These are phyloP conservation scores for Drosophila pectinifera DNA, from an alignment of 1,140 invertebrate species.

Conservation along the genomic window DNA sequence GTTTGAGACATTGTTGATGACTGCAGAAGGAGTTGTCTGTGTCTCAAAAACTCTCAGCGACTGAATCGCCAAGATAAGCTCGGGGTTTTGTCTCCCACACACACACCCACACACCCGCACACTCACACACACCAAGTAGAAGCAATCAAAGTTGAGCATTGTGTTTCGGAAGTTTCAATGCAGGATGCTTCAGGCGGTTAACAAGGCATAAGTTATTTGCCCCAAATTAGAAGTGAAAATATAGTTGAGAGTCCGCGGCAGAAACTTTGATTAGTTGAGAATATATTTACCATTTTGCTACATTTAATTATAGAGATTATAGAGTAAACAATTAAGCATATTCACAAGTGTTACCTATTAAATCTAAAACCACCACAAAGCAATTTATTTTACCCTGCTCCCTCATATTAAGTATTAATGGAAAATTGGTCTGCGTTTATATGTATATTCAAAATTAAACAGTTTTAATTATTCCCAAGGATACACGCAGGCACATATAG, in stretches of 20 bases:
- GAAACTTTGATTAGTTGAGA: not conserved
- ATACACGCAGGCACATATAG: constrained; percentile 4
- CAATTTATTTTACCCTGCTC: not conserved
- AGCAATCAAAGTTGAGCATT: constrained; percentile 66
- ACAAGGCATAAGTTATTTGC: constrained; percentile 11
- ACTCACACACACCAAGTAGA: constrained; percentile 29
- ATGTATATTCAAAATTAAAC: constrained; percentile 33
- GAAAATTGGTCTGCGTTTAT: constrained; percentile 8
- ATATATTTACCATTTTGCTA: too few species aligned
- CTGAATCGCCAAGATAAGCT: constrained; percentile 64
- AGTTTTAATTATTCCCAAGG: constrained; percentile 14
- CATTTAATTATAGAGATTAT: too few species aligned
- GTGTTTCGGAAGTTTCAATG: constrained; percentile 12
- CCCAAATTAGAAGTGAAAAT: constrained; percentile 20
- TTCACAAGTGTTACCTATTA: not conserved
- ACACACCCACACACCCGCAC: too few species aligned
- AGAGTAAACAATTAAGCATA: not conserved
- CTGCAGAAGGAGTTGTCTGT: constrained; percentile 30
- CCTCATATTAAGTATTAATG: not conserved
- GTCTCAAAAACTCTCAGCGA: constrained; percentile 53
- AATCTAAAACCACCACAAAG: too few species aligned
- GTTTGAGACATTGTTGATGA: constrained; percentile 69
- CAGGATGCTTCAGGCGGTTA: not conserved
- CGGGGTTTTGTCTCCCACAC: constrained; percentile 7
- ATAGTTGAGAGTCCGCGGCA: constrained; percentile 20